Evolutionary conservation across 1,140 invertebrate genomes (phyloP).

Genomic region (Metopolophium dirhodum): DNA sequence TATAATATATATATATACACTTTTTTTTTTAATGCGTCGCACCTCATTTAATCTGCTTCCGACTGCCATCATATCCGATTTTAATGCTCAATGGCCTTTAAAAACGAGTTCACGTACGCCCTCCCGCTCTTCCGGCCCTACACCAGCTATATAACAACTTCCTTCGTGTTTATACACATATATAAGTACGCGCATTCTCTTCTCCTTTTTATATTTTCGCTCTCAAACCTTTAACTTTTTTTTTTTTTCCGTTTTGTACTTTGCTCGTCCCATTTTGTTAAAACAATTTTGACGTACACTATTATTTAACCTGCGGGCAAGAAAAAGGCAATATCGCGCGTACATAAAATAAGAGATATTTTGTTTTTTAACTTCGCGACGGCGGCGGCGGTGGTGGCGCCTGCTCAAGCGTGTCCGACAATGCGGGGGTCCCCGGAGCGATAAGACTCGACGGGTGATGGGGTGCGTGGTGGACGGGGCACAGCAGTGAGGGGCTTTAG

Average conservation of each 20-base stretch:
- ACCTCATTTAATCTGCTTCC: conserved; percentile 16
- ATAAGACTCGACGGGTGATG: neutral
- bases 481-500: neutral
- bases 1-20: neutral
- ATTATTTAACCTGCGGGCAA: neutral
- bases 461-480: too few relatives aligned
- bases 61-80: conserved; percentile 30
- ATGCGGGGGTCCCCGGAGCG: conserved; percentile 25
- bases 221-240: neutral
- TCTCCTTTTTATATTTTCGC: neutral
- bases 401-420: conserved; percentile 18
- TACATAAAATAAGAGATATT: neutral
- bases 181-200: neutral
- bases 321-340: conserved; percentile 4
- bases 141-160: neutral
- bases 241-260: neutral
- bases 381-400: neutral
- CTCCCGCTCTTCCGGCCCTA: neutral
- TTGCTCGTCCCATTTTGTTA: neutral
- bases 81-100: conserved; percentile 39
- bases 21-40: neutral
- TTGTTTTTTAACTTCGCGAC: conserved; percentile 17
- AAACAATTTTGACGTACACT: conserved; percentile 18
- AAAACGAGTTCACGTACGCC: conserved; percentile 2
- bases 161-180: neutral